Percentiles rank a stretch among this genome's conserved stretches.
Conservation (phyloP, 2,797 vertebrate genomes). For the Cyclopterus lumpus region DNA sequence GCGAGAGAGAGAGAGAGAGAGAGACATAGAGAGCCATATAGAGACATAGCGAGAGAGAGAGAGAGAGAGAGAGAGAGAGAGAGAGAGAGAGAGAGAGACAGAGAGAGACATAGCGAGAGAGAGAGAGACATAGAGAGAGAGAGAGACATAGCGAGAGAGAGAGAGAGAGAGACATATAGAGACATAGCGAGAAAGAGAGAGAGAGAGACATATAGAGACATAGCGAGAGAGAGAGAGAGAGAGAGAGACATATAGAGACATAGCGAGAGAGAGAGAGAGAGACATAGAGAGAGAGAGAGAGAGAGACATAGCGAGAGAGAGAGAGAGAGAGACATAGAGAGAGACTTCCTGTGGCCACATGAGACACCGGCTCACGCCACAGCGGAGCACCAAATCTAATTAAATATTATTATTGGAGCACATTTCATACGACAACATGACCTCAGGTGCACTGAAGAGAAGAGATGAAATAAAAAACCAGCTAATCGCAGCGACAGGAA, state of each 20-base stretch:
- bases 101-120: no score
- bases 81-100: neutral
- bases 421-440: conserved; percentile 9
- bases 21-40: conserved; percentile 2
- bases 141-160: neutral
- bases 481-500: neutral
- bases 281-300: neutral
- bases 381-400: conserved; percentile 13
- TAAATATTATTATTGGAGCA: conserved; percentile 25
- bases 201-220: neutral
- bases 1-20: neutral
- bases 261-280: conserved; percentile 2
- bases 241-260: neutral
- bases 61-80: neutral
- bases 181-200: neutral
- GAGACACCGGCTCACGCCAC: conserved; percentile 23
- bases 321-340: neutral
- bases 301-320: neutral
- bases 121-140: no score
- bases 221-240: neutral
- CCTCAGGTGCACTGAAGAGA: conserved; percentile 11
- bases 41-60: no score
- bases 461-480: neutral
- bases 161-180: neutral
- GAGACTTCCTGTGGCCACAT: conserved; percentile 14